Conservation (phyloP, 2,113 vertebrate species). For the Eretmodus cyanostictus region DNA sequence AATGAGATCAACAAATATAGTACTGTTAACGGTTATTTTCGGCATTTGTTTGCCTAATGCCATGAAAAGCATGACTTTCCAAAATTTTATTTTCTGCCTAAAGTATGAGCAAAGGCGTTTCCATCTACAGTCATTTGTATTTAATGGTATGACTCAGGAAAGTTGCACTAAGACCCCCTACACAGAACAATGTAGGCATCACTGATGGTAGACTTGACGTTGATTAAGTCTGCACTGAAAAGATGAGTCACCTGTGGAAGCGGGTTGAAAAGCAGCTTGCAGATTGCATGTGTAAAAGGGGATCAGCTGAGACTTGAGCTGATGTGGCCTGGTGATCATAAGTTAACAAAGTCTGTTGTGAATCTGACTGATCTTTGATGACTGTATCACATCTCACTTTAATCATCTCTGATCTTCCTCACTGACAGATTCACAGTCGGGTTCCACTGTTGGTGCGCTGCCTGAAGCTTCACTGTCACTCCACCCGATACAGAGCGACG, state of each 20-base stretch:
- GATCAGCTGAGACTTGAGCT: fast-evolving
- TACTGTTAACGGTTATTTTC: fast-evolving
- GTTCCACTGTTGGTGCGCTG: conserved; percentile 12
- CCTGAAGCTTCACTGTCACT: conserved; percentile 31
- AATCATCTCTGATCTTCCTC: not conserved
- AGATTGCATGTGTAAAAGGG: not conserved
- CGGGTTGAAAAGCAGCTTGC: not conserved
- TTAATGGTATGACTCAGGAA: not conserved
- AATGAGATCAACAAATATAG: not conserved
- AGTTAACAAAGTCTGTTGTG: not conserved
- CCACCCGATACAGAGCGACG: conserved; percentile 69
- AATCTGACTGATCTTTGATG: not conserved
- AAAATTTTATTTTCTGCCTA: not conserved
- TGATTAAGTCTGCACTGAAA: not conserved
- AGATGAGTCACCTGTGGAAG: not conserved
- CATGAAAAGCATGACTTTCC: not conserved
- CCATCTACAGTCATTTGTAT: not conserved
- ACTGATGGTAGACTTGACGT: not conserved
- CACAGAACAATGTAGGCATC: not conserved
- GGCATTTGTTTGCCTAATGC: not conserved
- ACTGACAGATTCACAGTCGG: conserved; percentile 57
- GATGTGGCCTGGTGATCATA: not conserved
- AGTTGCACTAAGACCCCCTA: not conserved
- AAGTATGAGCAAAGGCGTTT: not conserved
- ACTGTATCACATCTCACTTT: not conserved